A percentile compares a stretch with the other conserved stretches of the same genome.
phyloP scores from a whole-genome alignment of 1,140 invertebrate species.

The Oncopodura yosiiana region DNA sequence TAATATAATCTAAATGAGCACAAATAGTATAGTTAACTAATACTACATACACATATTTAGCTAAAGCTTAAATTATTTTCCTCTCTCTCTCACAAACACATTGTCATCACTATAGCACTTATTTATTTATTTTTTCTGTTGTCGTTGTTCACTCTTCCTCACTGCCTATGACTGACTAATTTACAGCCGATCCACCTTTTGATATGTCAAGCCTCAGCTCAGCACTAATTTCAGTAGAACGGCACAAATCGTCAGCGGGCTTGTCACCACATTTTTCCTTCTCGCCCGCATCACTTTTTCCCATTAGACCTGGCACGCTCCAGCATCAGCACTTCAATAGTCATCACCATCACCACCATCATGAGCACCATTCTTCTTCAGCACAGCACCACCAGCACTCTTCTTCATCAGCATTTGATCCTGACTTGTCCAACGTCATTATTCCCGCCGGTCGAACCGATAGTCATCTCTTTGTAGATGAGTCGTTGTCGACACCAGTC shows the following conservation, averaged over 20 bases:
- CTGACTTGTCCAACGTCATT: slow-evolving; percentile 35
- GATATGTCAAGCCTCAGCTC: slow-evolving; percentile 49
- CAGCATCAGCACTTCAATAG: slow-evolving; percentile 18
- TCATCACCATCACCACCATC: not conserved
- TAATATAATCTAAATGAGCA: too few relatives aligned
- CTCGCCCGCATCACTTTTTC: slow-evolving; percentile 41
- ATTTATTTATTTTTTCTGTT: slow-evolving; percentile 40
- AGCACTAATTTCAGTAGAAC: slow-evolving; percentile 44
- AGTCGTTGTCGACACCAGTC: slow-evolving; percentile 40
- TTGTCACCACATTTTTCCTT: slow-evolving; percentile 50
- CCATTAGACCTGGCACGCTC: slow-evolving; percentile 36
- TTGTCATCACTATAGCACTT: too few relatives aligned
- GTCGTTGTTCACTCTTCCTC: slow-evolving; percentile 48
- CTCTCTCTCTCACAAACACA: not conserved
- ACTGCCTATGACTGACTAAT: slow-evolving; percentile 37
- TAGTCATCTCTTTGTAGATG: slow-evolving; percentile 41
- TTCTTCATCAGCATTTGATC: slow-evolving; percentile 21
- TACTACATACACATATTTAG: too few relatives aligned
- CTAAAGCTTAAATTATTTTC: not conserved
- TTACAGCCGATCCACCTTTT: slow-evolving; percentile 37
- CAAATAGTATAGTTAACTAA: too few relatives aligned
- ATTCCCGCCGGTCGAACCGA: slow-evolving; percentile 37
- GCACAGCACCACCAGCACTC: slow-evolving; percentile 35
- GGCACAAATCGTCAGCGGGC: slow-evolving; percentile 44
- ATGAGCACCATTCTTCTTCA: not conserved